Evolutionary conservation across 2,113 vertebrate genomes (phyloP), one percentile per base, ranked within the genome.

Genomic region (Gavia stellata): DNA sequence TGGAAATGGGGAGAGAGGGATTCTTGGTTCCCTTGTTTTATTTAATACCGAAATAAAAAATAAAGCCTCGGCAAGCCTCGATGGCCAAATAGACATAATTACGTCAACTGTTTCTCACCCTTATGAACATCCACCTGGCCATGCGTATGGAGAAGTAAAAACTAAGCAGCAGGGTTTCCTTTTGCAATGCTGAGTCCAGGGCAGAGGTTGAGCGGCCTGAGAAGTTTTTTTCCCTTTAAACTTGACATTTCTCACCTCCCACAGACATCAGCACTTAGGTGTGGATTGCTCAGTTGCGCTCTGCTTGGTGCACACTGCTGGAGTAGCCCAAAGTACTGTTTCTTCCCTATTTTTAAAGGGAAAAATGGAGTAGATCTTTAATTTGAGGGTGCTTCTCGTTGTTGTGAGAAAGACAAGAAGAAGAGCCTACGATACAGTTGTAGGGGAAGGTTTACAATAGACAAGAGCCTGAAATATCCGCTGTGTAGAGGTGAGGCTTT

Each of bases 231-330:
- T 67, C 25, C 20, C 15, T 68, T 68, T 49, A 40, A 53, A 23
- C 38, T 10, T 70, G n/a, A 11, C 25, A 25, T 66, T 83, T 73
- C 53, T 59, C 26, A 44, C 63, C 28, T 82, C 31, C 34, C 18
- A 1, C 45, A 67, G 31, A 49, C 11, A 0, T 31, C 5, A 1
- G 24, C 44, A 26, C 17, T 36, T 55, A 6, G 6, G 17, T 12
- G 9, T 58, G 33, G 33, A 26, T 95, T 55, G 17, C 62, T 62
- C 9, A 4, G n/a, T 71, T 49, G 21, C 4, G 1, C 38, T 65
- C 31, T 45, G n/a, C 34, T 72, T 79, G 33, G 16, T 50, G 47
- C 42, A 44, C 1, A 0, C 26, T 88, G 58, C 71, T 40, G 2
- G 5, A 59, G 24, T 18, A 58, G 81, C 21, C 44, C 45, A 26